Percentiles rank a stretch among this genome's conserved stretches.
phyloP scores from a whole-genome alignment of 92 coral and sea anemone species.

The Zoanthus solanderi region DNA sequence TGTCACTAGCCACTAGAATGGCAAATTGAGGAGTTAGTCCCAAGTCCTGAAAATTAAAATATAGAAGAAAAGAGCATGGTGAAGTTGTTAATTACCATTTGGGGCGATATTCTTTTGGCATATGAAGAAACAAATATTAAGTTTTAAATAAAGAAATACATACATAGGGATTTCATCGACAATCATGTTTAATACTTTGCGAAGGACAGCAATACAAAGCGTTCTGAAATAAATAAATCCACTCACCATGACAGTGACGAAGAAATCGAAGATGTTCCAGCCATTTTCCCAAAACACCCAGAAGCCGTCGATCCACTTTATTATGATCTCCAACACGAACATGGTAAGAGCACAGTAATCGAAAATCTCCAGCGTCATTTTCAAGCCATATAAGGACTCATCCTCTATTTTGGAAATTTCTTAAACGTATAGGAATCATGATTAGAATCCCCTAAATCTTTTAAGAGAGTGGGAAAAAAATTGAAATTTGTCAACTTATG shows the following conservation, averaged over 20 bases:
- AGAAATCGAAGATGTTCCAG: slow-evolving; percentile 97
- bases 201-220: no score
- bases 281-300: slow-evolving; percentile 98
- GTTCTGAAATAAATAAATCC: no score
- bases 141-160: no score
- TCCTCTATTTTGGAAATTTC: slow-evolving; percentile 87
- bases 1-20: no score
- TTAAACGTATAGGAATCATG: slow-evolving; percentile 13
- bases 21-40: no score
- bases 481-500: background rate
- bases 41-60: no score
- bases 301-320: slow-evolving; percentile 99
- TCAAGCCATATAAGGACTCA: slow-evolving; percentile 74
- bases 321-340: slow-evolving; percentile 92
- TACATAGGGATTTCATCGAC: no score
- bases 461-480: background rate
- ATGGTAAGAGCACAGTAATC: slow-evolving; percentile 92
- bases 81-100: no score
- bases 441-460: background rate
- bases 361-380: slow-evolving; percentile 85
- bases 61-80: no score
- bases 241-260: slow-evolving; percentile 95
- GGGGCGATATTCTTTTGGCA: no score
- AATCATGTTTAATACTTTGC: no score
- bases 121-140: no score